These are phyloP conservation scores for Leucosticte australis DNA, from an alignment of 2,113 vertebrate species.

Conservation along the genomic window DNA sequence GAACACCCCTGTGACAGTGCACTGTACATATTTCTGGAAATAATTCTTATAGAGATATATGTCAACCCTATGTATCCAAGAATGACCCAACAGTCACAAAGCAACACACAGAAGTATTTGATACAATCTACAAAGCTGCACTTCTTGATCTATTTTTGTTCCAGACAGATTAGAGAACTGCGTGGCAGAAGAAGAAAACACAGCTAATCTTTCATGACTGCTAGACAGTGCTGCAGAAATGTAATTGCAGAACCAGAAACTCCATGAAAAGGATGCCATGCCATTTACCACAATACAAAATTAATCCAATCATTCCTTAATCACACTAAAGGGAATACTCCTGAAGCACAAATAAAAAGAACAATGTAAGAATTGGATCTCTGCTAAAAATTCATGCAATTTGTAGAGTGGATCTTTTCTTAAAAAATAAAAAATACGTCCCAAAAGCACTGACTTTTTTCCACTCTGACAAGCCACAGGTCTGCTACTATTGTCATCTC, in stretches of 20 bases:
- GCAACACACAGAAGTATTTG: constrained; percentile 51
- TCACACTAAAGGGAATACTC: constrained; percentile 50
- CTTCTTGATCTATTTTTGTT: constrained; percentile 67
- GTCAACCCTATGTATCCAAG: constrained; percentile 39
- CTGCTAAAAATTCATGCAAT: not conserved
- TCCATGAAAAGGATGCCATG: constrained; percentile 38
- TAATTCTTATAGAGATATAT: constrained; percentile 56
- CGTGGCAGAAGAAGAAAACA: constrained; percentile 60
- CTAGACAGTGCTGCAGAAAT: constrained; percentile 46
- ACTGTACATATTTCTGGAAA: constrained; percentile 43
- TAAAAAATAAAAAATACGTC: not conserved
- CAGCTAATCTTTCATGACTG: constrained; percentile 63
- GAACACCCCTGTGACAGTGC: not conserved
- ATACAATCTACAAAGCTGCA: constrained; percentile 54
- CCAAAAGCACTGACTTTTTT: not conserved
- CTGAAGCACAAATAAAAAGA: constrained; percentile 36
- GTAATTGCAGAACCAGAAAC: constrained; percentile 64
- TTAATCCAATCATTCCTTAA: constrained; percentile 67
- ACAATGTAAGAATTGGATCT: not conserved
- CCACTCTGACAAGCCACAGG: not conserved
- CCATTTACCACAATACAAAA: constrained; percentile 57
- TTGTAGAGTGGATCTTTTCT: not conserved
- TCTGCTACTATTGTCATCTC: not conserved
- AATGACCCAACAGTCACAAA: constrained; percentile 62
- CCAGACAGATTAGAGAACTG: constrained; percentile 65